phyloP scores from a whole-genome alignment of 2,888 invertebrate genomes.

The Esperia sulphurella region DNA sequence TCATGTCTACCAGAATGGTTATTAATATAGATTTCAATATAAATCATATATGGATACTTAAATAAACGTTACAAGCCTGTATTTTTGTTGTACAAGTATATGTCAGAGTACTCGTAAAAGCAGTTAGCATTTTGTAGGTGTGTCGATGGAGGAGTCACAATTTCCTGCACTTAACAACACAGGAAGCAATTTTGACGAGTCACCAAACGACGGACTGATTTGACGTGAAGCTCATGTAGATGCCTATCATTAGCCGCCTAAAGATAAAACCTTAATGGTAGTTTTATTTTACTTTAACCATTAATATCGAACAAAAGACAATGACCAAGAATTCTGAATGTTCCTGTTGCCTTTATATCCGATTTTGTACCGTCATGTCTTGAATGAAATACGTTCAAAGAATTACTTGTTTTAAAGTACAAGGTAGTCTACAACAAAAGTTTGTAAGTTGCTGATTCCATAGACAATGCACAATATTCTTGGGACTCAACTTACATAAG shows the following conservation, averaged over 20 bases:
- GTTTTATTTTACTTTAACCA: constrained; percentile 4
- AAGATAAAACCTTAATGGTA: constrained; percentile 31
- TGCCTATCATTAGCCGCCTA: constrained; percentile 53
- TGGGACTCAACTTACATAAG: too few species aligned
- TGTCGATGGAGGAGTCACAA: constrained; percentile 73
- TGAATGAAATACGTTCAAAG: too few species aligned
- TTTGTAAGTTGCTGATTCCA: constrained; percentile 56
- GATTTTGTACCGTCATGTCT: too few species aligned
- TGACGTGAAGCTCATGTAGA: constrained; percentile 46
- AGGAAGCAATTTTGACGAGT: constrained; percentile 77
- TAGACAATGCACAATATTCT: too few species aligned
- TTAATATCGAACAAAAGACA: constrained; percentile 5
- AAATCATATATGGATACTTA: too few species aligned
- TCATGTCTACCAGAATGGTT: too few species aligned
- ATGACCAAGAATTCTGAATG: not conserved
- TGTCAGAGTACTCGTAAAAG: constrained; percentile 27
- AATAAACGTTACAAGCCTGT: not conserved
- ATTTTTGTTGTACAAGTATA: constrained; percentile 3
- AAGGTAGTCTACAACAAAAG: constrained; percentile 41
- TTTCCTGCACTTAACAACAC: constrained; percentile 78
- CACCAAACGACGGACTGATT: constrained; percentile 72
- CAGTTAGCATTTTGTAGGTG: constrained; percentile 63
- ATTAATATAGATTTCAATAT: too few species aligned
- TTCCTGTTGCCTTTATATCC: not conserved
- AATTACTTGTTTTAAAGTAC: not conserved